These are phyloP conservation scores for Bradypus variegatus DNA, from an alignment of 2,797 vertebrate genomes.

Conservation along the genomic window DNA sequence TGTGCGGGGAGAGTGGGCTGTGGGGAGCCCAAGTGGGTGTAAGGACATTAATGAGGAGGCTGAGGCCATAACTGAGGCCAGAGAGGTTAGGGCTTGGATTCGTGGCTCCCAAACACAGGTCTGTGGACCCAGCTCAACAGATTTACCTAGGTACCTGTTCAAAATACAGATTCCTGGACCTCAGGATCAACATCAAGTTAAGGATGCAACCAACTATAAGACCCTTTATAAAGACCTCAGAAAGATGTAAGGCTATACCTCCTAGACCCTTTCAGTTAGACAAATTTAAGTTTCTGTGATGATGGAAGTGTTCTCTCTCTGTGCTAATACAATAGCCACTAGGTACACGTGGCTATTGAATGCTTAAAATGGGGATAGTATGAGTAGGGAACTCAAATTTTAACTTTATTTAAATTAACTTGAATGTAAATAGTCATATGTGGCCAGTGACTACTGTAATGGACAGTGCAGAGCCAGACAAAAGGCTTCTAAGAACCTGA, in stretches of 20 bases:
- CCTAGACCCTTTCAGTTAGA: background rate
- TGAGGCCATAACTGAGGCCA: background rate
- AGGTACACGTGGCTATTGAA: too few species aligned
- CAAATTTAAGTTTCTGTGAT: too few species aligned
- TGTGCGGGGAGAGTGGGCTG: background rate
- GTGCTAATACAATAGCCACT: too few species aligned
- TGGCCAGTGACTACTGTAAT: too few species aligned
- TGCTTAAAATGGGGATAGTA: too few species aligned
- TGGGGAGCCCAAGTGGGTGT: background rate
- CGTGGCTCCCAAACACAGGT: background rate
- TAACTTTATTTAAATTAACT: too few species aligned
- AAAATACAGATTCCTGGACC: background rate
- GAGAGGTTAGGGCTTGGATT: background rate
- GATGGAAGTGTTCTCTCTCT: background rate
- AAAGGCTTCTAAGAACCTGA: too few species aligned
- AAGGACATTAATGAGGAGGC: background rate
- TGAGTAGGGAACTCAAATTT: too few species aligned
- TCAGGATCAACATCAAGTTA: background rate
- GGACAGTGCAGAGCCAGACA: too few species aligned
- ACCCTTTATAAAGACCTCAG: too few species aligned
- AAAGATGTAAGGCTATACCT: background rate
- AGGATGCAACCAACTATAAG: background rate
- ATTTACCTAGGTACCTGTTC: background rate
- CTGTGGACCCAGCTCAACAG: background rate
- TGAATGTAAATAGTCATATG: too few species aligned